A percentile compares a stretch with the other conserved stretches of the same genome.
Evolutionary conservation across 2,113 vertebrate genomes (phyloP).

Genomic region (Epinephelus moara): DNA sequence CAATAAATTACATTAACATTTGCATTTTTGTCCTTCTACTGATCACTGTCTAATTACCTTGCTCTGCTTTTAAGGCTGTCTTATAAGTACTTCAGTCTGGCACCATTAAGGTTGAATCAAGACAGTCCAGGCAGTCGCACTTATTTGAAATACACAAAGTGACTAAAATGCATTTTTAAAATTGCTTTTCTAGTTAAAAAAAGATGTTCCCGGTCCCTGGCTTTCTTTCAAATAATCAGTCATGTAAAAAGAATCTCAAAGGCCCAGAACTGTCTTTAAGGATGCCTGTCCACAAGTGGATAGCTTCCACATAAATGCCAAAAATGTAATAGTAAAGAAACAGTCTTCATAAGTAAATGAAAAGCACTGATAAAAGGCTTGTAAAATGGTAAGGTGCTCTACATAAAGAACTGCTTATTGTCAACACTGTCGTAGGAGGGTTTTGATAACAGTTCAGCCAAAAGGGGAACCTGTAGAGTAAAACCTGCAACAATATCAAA

Average conservation of each 20-base stretch:
- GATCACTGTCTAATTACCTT: not conserved
- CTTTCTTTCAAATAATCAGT: not conserved
- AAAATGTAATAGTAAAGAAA: not conserved
- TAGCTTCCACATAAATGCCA: not conserved
- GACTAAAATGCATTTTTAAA: not conserved
- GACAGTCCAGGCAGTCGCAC: not conserved
- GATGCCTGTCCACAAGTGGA: not conserved
- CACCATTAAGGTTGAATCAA: not conserved
- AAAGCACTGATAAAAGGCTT: not conserved
- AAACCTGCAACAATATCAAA: conserved; percentile 15
- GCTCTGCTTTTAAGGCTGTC: not conserved
- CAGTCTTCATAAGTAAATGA: not conserved
- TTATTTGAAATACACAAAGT: not conserved
- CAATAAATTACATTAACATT: not conserved
- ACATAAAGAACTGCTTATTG: not conserved
- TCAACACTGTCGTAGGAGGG: conserved; percentile 19
- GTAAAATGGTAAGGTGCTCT: not conserved
- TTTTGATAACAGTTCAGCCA: conserved; percentile 7
- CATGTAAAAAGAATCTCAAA: not conserved
- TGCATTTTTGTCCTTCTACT: not conserved
- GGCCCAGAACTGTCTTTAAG: not conserved
- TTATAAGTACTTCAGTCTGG: not conserved
- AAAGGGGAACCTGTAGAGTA: conserved; percentile 6
- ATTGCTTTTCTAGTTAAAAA: not conserved
- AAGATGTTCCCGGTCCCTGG: not conserved